Evolutionary conservation across 2,888 invertebrate genomes (phyloP).

Genomic region (Leptinotarsa haldemani): DNA sequence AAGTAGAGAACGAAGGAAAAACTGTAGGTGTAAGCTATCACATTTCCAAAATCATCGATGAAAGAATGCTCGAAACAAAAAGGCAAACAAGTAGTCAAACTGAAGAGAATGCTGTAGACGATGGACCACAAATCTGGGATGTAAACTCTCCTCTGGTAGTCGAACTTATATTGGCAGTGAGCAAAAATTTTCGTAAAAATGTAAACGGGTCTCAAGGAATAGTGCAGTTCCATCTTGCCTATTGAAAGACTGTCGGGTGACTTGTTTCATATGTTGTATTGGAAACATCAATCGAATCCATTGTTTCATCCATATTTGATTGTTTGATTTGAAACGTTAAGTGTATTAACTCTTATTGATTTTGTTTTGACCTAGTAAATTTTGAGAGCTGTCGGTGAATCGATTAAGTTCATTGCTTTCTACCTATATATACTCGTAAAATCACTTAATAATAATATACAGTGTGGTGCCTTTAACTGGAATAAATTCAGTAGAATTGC

Average conservation of each 20-base stretch:
- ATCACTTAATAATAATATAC: no score
- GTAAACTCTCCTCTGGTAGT: conserved; percentile 1
- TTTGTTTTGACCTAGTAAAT: background rate
- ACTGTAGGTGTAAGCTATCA: background rate
- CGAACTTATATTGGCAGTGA: background rate
- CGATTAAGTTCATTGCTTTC: background rate
- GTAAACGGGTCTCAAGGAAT: conserved; percentile 3
- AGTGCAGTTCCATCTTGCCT: background rate
- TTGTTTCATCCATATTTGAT: conserved; percentile 5
- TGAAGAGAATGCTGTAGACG: background rate
- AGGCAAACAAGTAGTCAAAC: background rate
- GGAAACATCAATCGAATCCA: no score
- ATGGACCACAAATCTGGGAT: background rate
- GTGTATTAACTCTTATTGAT: background rate
- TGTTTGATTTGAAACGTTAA: background rate
- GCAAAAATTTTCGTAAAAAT: conserved; percentile 1
- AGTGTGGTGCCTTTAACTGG: no score
- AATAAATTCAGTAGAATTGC: no score
- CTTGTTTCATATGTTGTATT: background rate
- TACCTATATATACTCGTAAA: no score
- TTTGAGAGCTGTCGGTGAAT: background rate
- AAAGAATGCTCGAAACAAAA: background rate
- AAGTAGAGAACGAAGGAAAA: background rate
- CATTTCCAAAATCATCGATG: background rate
- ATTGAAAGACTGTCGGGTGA: background rate